Evolutionary conservation across 1,140 invertebrate genomes (phyloP).

Genomic region (Ceratosolen solmsi): DNA sequence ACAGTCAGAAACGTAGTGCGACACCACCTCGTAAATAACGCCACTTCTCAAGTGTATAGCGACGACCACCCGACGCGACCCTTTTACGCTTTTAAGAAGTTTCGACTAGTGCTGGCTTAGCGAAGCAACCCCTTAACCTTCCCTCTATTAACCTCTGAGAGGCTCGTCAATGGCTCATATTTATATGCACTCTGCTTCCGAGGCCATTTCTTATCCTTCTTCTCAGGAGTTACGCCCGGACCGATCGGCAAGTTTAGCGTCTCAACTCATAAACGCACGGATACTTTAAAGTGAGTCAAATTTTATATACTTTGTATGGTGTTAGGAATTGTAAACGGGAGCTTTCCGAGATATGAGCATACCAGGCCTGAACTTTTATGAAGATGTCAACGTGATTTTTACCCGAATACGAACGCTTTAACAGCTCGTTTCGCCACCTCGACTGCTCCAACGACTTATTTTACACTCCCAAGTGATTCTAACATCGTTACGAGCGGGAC

Average conservation of each 20-base stretch:
- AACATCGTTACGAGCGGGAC: too few species aligned
- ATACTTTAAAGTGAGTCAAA: too few species aligned
- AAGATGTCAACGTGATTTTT: conserved; percentile 9
- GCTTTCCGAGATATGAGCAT: too few species aligned
- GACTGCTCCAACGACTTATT: too few species aligned
- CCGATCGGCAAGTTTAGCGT: background rate
- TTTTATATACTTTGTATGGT: conserved; percentile 17
- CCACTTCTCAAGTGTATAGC: conserved; percentile 13
- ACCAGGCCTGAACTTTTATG: background rate
- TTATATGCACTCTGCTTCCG: background rate
- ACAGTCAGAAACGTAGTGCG: background rate
- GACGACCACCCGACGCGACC: background rate
- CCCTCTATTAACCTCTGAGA: conserved; percentile 8
- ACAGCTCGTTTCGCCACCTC: background rate
- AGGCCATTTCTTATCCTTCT: background rate
- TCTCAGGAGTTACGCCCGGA: background rate
- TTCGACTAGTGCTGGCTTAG: background rate
- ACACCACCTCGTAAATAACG: conserved; percentile 46
- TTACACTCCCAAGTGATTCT: too few species aligned
- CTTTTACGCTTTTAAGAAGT: conserved; percentile 36
- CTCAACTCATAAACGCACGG: background rate
- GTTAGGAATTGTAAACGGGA: background rate
- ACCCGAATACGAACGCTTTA: background rate
- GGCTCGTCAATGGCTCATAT: conserved; percentile 28
- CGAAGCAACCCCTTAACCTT: conserved; percentile 21